phyloP scores from a whole-genome alignment of 2,113 vertebrate genomes.

The Aix galericulata region DNA sequence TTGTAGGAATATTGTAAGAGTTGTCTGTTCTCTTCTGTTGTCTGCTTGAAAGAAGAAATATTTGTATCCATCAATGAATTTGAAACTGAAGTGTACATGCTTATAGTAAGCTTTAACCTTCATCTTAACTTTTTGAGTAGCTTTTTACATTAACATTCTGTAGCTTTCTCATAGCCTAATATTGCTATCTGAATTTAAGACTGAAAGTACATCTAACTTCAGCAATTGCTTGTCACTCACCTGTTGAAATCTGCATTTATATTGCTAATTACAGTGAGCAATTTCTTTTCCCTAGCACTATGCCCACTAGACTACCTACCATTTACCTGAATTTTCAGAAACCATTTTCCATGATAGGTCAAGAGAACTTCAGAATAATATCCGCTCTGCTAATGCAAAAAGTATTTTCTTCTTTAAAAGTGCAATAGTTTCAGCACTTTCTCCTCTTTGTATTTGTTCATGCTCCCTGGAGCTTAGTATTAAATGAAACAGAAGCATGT shows the following conservation, averaged over 20 bases:
- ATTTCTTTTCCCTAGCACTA: background rate
- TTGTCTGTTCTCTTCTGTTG: background rate
- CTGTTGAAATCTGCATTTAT: conserved; percentile 66
- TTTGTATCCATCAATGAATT: background rate
- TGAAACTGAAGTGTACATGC: background rate
- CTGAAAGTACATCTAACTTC: conserved; percentile 10
- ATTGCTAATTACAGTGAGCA: conserved; percentile 43
- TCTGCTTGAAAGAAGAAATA: background rate
- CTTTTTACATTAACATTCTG: conserved; percentile 34
- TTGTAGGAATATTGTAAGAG: background rate
- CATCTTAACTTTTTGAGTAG: conserved; percentile 29
- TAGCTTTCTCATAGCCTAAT: background rate
- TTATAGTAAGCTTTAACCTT: conserved; percentile 21
- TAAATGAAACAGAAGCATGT: background rate
- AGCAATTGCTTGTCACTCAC: conserved; percentile 29
- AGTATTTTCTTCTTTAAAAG: background rate
- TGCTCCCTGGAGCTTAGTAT: background rate
- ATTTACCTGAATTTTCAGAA: conserved; percentile 31
- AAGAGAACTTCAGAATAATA: background rate
- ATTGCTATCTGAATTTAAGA: conserved; percentile 29
- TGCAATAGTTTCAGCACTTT: background rate
- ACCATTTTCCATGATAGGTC: background rate
- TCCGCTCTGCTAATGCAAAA: background rate
- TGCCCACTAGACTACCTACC: background rate
- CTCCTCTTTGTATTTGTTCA: background rate